Evolutionary conservation across 2,888 invertebrate genomes (phyloP).

Genomic region (Epinotia bilunana): DNA sequence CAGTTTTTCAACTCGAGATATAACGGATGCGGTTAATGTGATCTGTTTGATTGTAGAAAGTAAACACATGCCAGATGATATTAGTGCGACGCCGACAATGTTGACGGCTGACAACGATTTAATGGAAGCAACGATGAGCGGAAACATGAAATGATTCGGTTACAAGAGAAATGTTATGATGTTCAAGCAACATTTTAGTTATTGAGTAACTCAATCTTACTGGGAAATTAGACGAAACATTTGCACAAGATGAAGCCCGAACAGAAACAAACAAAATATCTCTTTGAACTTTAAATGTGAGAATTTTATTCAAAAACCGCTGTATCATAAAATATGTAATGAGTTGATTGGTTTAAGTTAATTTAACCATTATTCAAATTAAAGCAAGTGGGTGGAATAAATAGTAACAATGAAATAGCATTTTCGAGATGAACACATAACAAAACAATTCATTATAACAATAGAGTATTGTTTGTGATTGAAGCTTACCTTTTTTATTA

Average conservation of each 20-base stretch:
- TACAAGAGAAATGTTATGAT: constrained; percentile 65
- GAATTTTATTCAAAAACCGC: constrained; percentile 13
- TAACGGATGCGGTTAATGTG: constrained; percentile 70
- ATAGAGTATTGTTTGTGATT: constrained; percentile 78
- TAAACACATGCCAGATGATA: constrained; percentile 75
- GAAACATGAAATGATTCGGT: constrained; percentile 74
- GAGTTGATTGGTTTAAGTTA: constrained; percentile 58
- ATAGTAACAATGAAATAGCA: constrained; percentile 70
- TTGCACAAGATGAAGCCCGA: constrained; percentile 8
- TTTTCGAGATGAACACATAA: constrained; percentile 68
- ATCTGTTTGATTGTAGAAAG: constrained; percentile 77
- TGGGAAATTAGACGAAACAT: constrained; percentile 47
- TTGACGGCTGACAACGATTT: constrained; percentile 66
- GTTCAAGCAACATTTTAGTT: constrained; percentile 56
- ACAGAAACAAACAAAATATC: constrained; percentile 9
- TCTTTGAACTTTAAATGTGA: constrained; percentile 24
- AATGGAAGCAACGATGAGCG: constrained; percentile 69
- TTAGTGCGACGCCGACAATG: constrained; percentile 64
- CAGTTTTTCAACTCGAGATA: constrained; percentile 61
- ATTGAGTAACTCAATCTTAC: constrained; percentile 58
- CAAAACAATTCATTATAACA: constrained; percentile 77
- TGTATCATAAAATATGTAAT: constrained; percentile 31
- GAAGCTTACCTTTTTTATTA: constrained; percentile 65
- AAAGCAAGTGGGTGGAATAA: constrained; percentile 75
- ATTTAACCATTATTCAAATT: constrained; percentile 53